Conservation (phyloP, 2,113 vertebrate genomes). For the Gracilinanus agilis region DNA sequence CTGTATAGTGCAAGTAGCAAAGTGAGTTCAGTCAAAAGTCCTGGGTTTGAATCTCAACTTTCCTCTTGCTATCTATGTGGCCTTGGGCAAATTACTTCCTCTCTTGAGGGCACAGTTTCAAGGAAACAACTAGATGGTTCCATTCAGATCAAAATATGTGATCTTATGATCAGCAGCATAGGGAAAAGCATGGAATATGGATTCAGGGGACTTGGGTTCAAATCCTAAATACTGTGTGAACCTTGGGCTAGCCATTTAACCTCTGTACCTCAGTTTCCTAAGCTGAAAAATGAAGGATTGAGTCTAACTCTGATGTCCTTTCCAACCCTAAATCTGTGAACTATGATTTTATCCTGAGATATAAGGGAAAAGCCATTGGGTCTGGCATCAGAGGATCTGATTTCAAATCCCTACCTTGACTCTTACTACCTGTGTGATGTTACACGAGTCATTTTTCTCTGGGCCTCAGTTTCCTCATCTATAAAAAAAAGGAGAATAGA, state of each 20-base stretch:
- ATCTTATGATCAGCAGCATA: neutral
- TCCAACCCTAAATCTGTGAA: neutral
- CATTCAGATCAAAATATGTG: neutral
- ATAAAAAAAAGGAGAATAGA: neutral
- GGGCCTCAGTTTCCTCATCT: neutral
- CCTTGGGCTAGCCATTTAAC: neutral
- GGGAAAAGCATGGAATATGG: neutral
- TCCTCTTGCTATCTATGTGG: neutral
- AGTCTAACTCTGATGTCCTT: neutral
- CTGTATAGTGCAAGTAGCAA: neutral
- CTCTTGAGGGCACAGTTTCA: neutral
- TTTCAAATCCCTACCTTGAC: neutral
- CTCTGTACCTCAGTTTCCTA: neutral
- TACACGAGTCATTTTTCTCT: neutral
- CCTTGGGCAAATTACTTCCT: neutral
- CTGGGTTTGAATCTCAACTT: neutral
- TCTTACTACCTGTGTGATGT: neutral
- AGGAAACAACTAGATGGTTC: neutral
- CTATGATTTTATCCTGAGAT: neutral
- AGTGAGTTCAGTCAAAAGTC: neutral
- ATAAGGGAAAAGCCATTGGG: neutral
- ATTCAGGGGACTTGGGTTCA: neutral
- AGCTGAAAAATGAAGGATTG: neutral
- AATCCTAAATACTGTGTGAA: neutral
- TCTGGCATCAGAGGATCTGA: neutral